Evolutionary conservation across 2,888 invertebrate genomes (phyloP), one percentile per base, ranked within the genome.

Genomic region (Leptopilina drosophilae): DNA sequence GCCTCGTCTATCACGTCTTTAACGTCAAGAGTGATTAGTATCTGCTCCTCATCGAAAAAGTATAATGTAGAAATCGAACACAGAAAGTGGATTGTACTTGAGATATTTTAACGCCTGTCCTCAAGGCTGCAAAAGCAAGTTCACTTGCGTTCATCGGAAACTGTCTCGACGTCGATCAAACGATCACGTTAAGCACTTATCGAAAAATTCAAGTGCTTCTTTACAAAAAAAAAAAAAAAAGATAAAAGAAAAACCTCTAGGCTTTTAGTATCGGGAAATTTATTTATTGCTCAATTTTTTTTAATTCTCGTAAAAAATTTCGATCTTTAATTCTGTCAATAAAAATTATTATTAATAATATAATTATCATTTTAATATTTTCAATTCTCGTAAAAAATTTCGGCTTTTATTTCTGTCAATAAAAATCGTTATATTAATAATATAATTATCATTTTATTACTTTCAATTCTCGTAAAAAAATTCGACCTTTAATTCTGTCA

Each of bases 1-100:
- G 40, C 8, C 26, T n/a, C 33, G 73, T 33, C 73, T 9, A 53
- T 53, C 33, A 33, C 53, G 56, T 73, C 53, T 15, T 20, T 20
- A 49, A 9, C 62, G 20, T 62, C 62, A 62, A 62, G 62, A 20
- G 62, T 53, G 33, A 73, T 73, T 53, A 56, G 53, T 56, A 40
- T n/a, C 56, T 33, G 33, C 33, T 9, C 33, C 64, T 64, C 64
- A 15, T 62, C 40, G 64, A 40, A 26, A 26, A 73, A 73, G 33
- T 73, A 73, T 20, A 56, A n/a, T n/a, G 69, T 73, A 56, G 56
- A 73, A 73, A 73, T 56, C 8, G n/a, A 73, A 73, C 56, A 53
- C 46, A 26, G 53, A 53, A 73, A 56, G 73, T 73, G 33, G 53
- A 73, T 42, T 42, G 42, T 56, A 73, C 73, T 73, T 53, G 8